Evolutionary conservation across 2,888 invertebrate genomes (phyloP).

Genomic region (Callinectes sapidus): DNA sequence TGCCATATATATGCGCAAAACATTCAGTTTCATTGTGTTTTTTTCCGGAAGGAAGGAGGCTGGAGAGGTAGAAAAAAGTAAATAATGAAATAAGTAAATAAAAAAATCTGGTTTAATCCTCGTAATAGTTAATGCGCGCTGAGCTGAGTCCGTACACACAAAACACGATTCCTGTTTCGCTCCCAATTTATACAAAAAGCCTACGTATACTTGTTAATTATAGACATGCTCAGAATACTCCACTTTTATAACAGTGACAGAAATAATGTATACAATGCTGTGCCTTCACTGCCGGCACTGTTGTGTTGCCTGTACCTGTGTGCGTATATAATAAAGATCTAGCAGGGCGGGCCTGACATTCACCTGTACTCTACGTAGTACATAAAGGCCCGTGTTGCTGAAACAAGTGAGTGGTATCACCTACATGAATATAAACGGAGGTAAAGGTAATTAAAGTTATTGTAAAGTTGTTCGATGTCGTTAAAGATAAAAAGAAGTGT

Average conservation of each 20-base stretch:
- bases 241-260: neutral
- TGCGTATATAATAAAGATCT: neutral
- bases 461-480: neutral
- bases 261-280: neutral
- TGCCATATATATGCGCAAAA: neutral
- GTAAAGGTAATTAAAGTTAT: neutral
- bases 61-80: neutral
- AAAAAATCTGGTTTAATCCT: neutral
- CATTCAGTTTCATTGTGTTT: neutral
- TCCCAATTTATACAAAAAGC: neutral
- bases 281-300: neutral
- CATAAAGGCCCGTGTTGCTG: neutral
- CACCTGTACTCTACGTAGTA: neutral
- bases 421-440: neutral
- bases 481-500: neutral
- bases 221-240: neutral
- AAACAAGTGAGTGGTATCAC: neutral
- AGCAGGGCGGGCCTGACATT: neutral
- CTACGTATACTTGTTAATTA: neutral
- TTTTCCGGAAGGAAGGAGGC: neutral
- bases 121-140: neutral
- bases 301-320: neutral
- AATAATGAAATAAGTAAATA: neutral
- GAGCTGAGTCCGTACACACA: neutral
- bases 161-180: conserved; percentile 1